Base-by-base conservation (phyloP, 2,888 invertebrate species). In the Hydroisotoma schaefferi region DNA sequence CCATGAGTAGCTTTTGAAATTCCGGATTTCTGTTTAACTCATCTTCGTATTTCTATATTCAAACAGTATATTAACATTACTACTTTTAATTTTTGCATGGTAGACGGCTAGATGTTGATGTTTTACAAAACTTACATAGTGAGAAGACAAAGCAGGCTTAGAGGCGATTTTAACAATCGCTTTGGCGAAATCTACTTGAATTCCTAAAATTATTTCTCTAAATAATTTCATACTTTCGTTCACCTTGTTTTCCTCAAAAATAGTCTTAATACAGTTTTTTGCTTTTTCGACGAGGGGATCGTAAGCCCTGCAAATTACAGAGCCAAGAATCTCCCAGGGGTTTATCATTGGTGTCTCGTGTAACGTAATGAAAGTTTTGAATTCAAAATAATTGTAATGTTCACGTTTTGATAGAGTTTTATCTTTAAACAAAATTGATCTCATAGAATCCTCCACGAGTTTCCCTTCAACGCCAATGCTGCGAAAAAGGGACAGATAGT, bases 151-250 rank as follows among this genome's bases (percentile, higher is more conserved):
- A 6, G 49, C 43, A 4, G 22, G 20, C 8, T 56, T 47, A n/a
- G 49, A 43, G 3, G 62, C 53, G 5, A 68, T 43, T 18, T 49
- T 52, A 12, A 65, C 46, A 2, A 67, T 46, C 6, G 57, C 51
- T 51, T 58, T 52, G 1, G 67, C 65, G 49, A 67, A 69, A 58
- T 69, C 67, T 59, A 67, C 69, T 47, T 67, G 26, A 12, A 56
- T 59, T 6, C 59, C 61, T 20, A 69, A 46, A 54, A 69, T 63
- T 49, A 69, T 65, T 60, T 69, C 69, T 49, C 62, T 57, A 38
- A 69, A 67, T 4, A 59, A 37, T 10, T 44, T 56, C 49, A 69
- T 38, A n/a, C 65, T 63, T 38, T 67, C 60, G n/a, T 55, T 22
- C 1, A 69, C 63, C 28, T 58, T 48, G 27, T 62, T 55, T 3